Conservation (phyloP, 2,888 invertebrate genomes). For the Synanthedon vespiformis region DNA sequence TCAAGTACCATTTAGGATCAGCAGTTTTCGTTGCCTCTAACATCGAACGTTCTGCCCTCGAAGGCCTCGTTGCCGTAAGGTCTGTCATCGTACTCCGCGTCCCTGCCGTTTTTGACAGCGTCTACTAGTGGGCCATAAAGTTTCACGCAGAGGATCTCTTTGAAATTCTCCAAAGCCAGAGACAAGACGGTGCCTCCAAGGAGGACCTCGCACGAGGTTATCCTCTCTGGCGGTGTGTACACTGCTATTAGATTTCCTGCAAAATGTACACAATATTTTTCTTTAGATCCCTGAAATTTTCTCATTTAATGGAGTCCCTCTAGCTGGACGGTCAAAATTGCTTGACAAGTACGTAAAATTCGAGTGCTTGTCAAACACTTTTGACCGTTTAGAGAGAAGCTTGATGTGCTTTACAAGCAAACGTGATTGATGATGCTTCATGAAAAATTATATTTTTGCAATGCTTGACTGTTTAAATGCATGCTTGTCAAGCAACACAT, state of each 20-base stretch:
- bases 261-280: constrained; percentile 7
- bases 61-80: constrained; percentile 39
- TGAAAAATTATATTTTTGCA: too few relatives aligned
- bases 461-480: too few relatives aligned
- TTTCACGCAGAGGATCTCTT: constrained; percentile 75
- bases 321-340: too few relatives aligned
- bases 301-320: too few relatives aligned
- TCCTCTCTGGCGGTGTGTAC: constrained; percentile 80
- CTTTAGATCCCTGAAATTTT: too few relatives aligned
- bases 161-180: constrained; percentile 75
- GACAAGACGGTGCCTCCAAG: constrained; percentile 79
- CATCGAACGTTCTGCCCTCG: constrained; percentile 63
- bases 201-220: constrained; percentile 82
- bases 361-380: too few relatives aligned
- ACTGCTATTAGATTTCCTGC: constrained; percentile 84
- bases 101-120: constrained; percentile 38
- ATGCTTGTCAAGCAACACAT: too few relatives aligned
- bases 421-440: too few relatives aligned
- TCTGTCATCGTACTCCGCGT: constrained; percentile 69
- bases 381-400: too few relatives aligned
- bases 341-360: too few relatives aligned
- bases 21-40: constrained; percentile 52
- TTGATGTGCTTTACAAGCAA: too few relatives aligned
- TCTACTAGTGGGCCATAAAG: constrained; percentile 55
- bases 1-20: constrained; percentile 25